Evolutionary conservation across 2,113 vertebrate genomes (phyloP), one percentile per base, ranked within the genome.

Genomic region (Eptesicus fuscus): DNA sequence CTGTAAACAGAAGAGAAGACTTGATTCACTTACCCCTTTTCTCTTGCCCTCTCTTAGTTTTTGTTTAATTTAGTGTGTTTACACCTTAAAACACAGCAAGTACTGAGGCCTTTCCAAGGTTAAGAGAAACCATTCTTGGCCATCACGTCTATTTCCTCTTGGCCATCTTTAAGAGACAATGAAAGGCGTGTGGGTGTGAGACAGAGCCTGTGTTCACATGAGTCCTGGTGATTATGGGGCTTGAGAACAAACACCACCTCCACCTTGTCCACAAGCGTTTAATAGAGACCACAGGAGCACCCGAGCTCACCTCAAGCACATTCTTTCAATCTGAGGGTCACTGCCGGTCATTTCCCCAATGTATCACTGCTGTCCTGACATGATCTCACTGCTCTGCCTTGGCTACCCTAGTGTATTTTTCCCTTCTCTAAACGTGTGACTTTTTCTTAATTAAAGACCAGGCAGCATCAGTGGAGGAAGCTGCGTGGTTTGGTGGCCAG

Each of bases 11-110:
- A 0, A 69, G 18, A 84, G 96, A 90, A 93, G 63, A 77, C 94
- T 95, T 87, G 89, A 97, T 97, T 96, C 95, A 97, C 79, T 96
- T 82, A 85, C 47, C 96, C 93, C 88, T 90, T 93, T 93, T 95
- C 95, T 93, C 71, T 78, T 87, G 5, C 71, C 35, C 70, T 91
- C 40, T 42, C 51, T 85, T 78, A 30, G 37, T 73, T 95, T 97
- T 95, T 93, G 89, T 92, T 95, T 97, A 90, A 92, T 67, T 96
- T 96, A 83, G 63, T 79, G 53, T 97, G 97, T 98, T 98, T 97
- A 96, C 40, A 86, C 69, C 86, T 82, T 67, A 90, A 91, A 88
- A 87, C 0, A 0, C 65, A 93, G 82, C 94, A 83, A 40, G 67
- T 79, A 89, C 95, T 91, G 88, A 97, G 94, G 67, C 88, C 80